These are phyloP conservation scores for Tridacna gigas DNA, from an alignment of 2,888 invertebrate genomes.

Conservation along the genomic window DNA sequence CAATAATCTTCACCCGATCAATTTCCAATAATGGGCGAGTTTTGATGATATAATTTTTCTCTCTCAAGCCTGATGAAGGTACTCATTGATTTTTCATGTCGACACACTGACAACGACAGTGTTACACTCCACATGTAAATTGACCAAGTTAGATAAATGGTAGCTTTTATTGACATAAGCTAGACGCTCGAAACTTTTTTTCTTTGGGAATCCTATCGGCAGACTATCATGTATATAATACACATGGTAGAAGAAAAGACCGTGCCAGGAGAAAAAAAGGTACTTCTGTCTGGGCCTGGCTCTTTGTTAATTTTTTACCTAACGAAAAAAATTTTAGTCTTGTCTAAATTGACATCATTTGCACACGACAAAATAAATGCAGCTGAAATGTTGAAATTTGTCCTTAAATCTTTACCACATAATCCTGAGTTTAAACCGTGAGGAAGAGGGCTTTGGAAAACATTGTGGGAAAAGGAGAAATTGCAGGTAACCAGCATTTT, in stretches of 20 bases:
- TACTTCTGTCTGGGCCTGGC: too few species aligned
- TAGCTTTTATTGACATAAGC: slow-evolving; percentile 18
- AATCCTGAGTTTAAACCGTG: too few species aligned
- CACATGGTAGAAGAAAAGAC: too few species aligned
- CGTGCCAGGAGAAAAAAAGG: too few species aligned
- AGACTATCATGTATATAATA: not conserved
- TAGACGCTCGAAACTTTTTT: slow-evolving; percentile 11
- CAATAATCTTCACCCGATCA: not conserved
- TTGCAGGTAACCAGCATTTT: not conserved
- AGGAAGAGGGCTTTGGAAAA: not conserved
- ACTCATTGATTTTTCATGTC: slow-evolving; percentile 14
- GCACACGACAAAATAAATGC: too few species aligned
- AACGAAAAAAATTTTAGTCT: too few species aligned
- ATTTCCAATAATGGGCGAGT: not conserved
- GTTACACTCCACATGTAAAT: slow-evolving; percentile 27
- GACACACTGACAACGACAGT: not conserved
- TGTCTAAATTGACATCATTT: too few species aligned
- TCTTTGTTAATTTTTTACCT: too few species aligned
- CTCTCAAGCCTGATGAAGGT: not conserved
- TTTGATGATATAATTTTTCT: slow-evolving; percentile 3
- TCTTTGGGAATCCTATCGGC: slow-evolving; percentile 2
- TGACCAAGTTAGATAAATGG: slow-evolving; percentile 25
- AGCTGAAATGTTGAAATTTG: slow-evolving; percentile 17
- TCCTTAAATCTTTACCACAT: slow-evolving; percentile 5
- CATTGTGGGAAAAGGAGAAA: not conserved